Conservation (phyloP, 2,888 invertebrate species). For the Zaprionus bogoriensis region DNA sequence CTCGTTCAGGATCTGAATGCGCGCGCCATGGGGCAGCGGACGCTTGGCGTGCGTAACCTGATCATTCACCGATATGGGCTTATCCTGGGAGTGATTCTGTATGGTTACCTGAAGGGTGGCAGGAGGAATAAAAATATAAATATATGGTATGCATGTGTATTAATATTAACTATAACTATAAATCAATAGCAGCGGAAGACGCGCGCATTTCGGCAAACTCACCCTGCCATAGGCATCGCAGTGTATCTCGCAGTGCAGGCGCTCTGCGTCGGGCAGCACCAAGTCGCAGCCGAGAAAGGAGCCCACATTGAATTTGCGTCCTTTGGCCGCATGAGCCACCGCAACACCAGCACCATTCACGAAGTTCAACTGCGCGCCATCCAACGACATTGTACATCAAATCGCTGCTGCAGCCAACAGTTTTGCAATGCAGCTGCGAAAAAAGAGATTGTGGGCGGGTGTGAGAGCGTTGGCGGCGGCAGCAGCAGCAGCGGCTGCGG, state of each 20-base stretch:
- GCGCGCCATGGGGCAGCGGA: slow-evolving; percentile 72
- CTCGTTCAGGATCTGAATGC: slow-evolving; percentile 75
- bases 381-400: slow-evolving; percentile 73
- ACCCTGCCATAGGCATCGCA: slow-evolving; percentile 82
- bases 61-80: slow-evolving; percentile 75
- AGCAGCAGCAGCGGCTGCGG: slow-evolving; percentile 48
- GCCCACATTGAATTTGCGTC: slow-evolving; percentile 79
- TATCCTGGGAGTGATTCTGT: slow-evolving; percentile 69
- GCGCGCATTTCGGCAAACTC: slow-evolving; percentile 60
- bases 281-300: slow-evolving; percentile 78
- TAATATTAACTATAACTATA: not conserved
- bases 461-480: slow-evolving; percentile 37
- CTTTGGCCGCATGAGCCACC: slow-evolving; percentile 64
- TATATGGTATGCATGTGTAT: no score
- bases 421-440: slow-evolving; percentile 22
- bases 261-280: slow-evolving; percentile 69
- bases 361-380: slow-evolving; percentile 78
- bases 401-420: not conserved
- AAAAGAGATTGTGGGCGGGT: slow-evolving; percentile 42
- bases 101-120: slow-evolving; percentile 72
- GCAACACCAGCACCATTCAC: slow-evolving; percentile 51
- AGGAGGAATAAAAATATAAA: not conserved
- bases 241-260: slow-evolving; percentile 79
- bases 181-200: slow-evolving; percentile 26
- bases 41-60: slow-evolving; percentile 62